phyloP scores from a whole-genome alignment of 2,888 invertebrate genomes.

The Caenorhabditis parvicauda region DNA sequence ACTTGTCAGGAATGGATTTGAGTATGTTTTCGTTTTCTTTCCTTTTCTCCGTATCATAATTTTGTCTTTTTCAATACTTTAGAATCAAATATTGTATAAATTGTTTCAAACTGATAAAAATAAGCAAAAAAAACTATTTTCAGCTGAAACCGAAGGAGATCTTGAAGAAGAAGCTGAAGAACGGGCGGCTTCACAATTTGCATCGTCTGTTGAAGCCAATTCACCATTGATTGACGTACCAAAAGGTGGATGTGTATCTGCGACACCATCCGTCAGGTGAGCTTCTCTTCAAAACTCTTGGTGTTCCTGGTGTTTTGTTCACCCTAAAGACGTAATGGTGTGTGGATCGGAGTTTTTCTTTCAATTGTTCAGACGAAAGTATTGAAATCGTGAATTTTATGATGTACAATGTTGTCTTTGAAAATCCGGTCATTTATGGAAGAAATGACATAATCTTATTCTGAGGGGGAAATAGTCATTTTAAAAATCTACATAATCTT shows the following conservation, averaged over 20 bases:
- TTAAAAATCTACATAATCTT: too few species aligned
- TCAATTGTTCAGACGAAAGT: too few species aligned
- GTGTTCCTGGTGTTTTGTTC: not conserved
- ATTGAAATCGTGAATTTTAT: too few species aligned
- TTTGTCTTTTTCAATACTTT: not conserved
- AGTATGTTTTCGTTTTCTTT: conserved; percentile 17
- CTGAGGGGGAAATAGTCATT: too few species aligned
- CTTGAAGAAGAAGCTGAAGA: too few species aligned
- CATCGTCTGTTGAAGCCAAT: conserved; percentile 18
- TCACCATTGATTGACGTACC: conserved; percentile 21
- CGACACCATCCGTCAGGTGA: conserved; percentile 28
- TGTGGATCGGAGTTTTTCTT: too few species aligned
- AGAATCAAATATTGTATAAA: not conserved
- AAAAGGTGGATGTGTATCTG: conserved; percentile 15
- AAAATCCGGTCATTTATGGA: too few species aligned
- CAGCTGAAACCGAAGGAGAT: conserved; percentile 43
- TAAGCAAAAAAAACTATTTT: conserved; percentile 1
- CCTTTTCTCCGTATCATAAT: not conserved
- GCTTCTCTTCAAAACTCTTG: not conserved
- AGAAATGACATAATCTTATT: too few species aligned
- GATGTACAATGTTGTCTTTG: too few species aligned
- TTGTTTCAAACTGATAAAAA: not conserved
- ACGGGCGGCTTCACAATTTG: conserved; percentile 27
- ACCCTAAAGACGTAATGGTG: too few species aligned
- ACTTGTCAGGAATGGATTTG: conserved; percentile 44